Conservation (phyloP, 2,888 invertebrate genomes). For the Gandaritis pyraliata region DNA sequence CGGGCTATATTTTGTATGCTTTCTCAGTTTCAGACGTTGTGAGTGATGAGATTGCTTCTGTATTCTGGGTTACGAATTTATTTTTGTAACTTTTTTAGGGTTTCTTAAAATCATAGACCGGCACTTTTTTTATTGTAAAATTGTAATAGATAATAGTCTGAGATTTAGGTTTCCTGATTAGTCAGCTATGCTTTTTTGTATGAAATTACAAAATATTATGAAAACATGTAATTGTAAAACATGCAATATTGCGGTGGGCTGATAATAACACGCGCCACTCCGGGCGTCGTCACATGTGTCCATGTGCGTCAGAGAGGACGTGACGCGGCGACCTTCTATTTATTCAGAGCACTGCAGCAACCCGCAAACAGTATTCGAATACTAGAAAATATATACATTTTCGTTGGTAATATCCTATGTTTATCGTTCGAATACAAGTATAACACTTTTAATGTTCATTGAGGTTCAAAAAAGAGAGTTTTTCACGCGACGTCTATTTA, state of each 20-base stretch:
- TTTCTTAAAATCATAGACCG: too few species aligned
- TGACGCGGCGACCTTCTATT: constrained; percentile 19
- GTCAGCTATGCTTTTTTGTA: too few species aligned
- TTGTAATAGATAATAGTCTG: too few species aligned
- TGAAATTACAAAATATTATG: too few species aligned
- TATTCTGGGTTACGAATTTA: constrained; percentile 13
- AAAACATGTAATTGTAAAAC: not conserved
- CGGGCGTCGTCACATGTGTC: constrained; percentile 13
- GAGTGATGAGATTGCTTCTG: constrained; percentile 36
- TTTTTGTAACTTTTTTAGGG: constrained; percentile 12
- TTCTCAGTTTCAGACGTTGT: constrained; percentile 34
- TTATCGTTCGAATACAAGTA: not conserved
- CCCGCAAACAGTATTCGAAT: constrained; percentile 7
- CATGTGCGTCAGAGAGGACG: constrained; percentile 24
- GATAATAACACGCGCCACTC: not conserved
- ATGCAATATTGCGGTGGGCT: not conserved
- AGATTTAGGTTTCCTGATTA: too few species aligned
- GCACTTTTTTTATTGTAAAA: too few species aligned
- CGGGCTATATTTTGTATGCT: constrained; percentile 39
- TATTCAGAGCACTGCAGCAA: constrained; percentile 26
- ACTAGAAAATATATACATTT: constrained; percentile 4
- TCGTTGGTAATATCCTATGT: not conserved
- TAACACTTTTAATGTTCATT: too few species aligned
- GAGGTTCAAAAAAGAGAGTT: too few species aligned
- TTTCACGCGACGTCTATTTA: too few species aligned